phyloP scores from a whole-genome alignment of 2,888 invertebrate species.

The Calliphora vomitoria region DNA sequence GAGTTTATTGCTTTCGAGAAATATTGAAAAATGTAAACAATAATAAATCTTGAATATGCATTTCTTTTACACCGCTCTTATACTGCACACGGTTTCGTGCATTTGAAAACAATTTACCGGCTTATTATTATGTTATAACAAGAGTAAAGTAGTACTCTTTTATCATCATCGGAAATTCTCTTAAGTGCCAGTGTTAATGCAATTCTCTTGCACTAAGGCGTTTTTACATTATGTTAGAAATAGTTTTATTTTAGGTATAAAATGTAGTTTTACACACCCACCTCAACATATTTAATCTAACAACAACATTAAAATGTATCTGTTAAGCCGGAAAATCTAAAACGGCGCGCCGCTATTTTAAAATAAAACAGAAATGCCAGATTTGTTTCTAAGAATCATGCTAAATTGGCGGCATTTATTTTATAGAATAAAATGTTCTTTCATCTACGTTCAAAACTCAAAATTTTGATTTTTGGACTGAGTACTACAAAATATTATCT shows the following conservation, averaged over 20 bases:
- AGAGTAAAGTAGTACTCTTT: conserved; percentile 22
- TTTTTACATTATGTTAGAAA: conserved; percentile 18
- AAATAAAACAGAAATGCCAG: not conserved
- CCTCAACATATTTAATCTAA: not conserved
- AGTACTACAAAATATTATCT: too few species aligned
- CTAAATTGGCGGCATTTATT: not conserved
- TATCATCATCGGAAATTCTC: not conserved
- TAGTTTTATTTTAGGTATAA: not conserved
- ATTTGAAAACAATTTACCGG: conserved; percentile 34
- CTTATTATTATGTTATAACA: conserved; percentile 4
- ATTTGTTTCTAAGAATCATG: not conserved
- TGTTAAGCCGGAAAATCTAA: conserved; percentile 28
- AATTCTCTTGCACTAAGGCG: conserved; percentile 19
- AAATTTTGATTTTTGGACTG: too few species aligned
- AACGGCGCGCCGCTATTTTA: not conserved
- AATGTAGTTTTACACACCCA: not conserved
- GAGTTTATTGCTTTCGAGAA: conserved; percentile 1
- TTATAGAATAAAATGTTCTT: too few species aligned
- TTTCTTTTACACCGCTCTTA: not conserved
- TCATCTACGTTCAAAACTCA: too few species aligned
- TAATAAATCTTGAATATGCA: not conserved
- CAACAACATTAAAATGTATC: conserved; percentile 2
- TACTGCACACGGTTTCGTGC: not conserved
- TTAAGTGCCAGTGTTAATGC: not conserved
- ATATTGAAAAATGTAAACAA: conserved; percentile 32